Base-by-base conservation (phyloP, 2,797 vertebrate species). In the Diceros bicornis region DNA sequence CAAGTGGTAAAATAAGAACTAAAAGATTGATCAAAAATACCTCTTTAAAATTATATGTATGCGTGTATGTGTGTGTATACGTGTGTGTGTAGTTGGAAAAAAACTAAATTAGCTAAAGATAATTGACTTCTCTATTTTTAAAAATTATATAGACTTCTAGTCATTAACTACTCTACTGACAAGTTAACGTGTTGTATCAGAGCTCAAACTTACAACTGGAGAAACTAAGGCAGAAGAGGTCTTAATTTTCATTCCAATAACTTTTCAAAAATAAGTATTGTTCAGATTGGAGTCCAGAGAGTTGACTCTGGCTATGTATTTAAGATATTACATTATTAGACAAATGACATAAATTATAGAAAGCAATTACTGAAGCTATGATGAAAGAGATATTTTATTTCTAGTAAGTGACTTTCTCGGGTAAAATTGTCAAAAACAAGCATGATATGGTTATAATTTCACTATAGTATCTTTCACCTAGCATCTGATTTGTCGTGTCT, bases 201-300 rank as follows among this genome's bases (percentile, higher is more conserved):
- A 86, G 16, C 61, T 90, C 25, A 44, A 83, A 59, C 47, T 74
- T 68, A 68, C 77, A 95, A 83, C 7, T 52, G 12, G 7, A 83
- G 11, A 57, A 61, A 61, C 16, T 69, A 86, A 71, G 23, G 32
- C 5, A 37, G 4, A 74, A 29, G 2, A 64, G 0, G 2, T 68
- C 44, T 68, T 57, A 87, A 81, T 74, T 72, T 25, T 71, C 44
- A 18, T 72, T 75, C 20, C 44, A 34, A 14, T 79, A 69, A 41
- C 13, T 90, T 94, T 47, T 79, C 9, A 75, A 78, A 97, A 77
- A 88, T 69, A 37, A 88, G 81, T 86, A 95, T 29, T 66, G 7
- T 59, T 92, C 37, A 94, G 4, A 94, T 52, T 62, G 4, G 17
- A 89, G 59, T 84, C 2, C 50, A 74, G 12, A 62, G 47, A 62